A percentile compares a stretch with the other conserved stretches of the same genome.
Evolutionary conservation across 2,113 vertebrate species (phyloP).

Genomic region (Nycticorax nycticorax): DNA sequence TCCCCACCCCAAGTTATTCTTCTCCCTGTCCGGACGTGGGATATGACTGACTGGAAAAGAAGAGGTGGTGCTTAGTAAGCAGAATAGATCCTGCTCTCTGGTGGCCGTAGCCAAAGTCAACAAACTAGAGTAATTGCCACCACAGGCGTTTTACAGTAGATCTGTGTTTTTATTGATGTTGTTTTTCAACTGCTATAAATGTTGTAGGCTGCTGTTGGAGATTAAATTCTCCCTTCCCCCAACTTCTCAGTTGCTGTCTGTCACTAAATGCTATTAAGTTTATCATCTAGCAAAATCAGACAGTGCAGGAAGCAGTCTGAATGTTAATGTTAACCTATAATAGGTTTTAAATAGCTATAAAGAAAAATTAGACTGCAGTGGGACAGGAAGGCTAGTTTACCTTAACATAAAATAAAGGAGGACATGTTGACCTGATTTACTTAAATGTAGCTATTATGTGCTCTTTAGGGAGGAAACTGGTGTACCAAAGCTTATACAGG

Average conservation of each 20-base stretch:
- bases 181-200: conserved; percentile 17
- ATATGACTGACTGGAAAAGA: neutral
- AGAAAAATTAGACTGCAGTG: conserved; percentile 25
- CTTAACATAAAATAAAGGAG: conserved; percentile 55
- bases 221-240: neutral
- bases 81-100: neutral
- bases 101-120: conserved; percentile 34
- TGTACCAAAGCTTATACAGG: conserved; percentile 23
- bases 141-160: neutral
- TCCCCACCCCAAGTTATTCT: neutral
- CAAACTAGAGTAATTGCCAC: conserved; percentile 9
- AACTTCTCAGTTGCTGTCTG: conserved; percentile 9
- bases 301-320: conserved; percentile 41
- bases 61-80: neutral
- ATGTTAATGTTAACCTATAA: conserved; percentile 41
- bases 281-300: conserved; percentile 60
- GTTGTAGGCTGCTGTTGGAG: neutral
- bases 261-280: conserved; percentile 46
- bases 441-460: conserved; percentile 51
- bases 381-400: conserved; percentile 62
- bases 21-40: neutral
- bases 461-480: conserved; percentile 52
- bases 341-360: conserved; percentile 55
- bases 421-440: conserved; percentile 51
- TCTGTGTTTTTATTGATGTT: conserved; percentile 17